These are phyloP conservation scores for Furnarius figulus DNA, from an alignment of 2,113 vertebrate species.

Conservation along the genomic window DNA sequence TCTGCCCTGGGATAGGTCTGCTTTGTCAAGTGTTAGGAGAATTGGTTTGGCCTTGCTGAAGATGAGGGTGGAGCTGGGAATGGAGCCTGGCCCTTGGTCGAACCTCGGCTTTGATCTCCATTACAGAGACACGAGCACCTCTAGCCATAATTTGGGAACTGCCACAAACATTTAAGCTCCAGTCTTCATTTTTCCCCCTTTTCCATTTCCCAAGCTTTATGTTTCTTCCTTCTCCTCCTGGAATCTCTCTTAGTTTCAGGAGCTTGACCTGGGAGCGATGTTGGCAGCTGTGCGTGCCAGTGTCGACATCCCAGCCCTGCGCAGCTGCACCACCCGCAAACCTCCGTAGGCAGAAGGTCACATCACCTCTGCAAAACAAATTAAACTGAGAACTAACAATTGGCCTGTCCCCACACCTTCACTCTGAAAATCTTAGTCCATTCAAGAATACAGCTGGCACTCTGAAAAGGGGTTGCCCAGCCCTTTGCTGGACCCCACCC, in stretches of 20 bases:
- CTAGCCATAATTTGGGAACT: background rate
- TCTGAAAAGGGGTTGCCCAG: background rate
- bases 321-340: background rate
- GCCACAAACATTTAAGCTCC: background rate
- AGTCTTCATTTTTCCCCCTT: background rate
- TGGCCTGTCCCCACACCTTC: background rate
- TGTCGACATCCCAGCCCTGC: background rate
- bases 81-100: background rate
- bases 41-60: background rate
- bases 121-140: background rate
- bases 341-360: background rate
- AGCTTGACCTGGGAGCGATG: constrained; percentile 44
- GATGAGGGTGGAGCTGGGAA: constrained; percentile 14
- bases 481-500: background rate
- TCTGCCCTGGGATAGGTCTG: background rate
- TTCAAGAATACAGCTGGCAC: background rate
- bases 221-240: background rate
- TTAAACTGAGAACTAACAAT: too few relatives aligned
- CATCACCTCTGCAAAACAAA: background rate
- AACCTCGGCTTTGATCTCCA: background rate
- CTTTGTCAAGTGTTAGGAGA: background rate
- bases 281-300: constrained; percentile 6
- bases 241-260: background rate
- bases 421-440: background rate
- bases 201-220: background rate